Evolutionary conservation across 2,113 vertebrate species (phyloP).

Genomic region (Rhodinocichla rosea): DNA sequence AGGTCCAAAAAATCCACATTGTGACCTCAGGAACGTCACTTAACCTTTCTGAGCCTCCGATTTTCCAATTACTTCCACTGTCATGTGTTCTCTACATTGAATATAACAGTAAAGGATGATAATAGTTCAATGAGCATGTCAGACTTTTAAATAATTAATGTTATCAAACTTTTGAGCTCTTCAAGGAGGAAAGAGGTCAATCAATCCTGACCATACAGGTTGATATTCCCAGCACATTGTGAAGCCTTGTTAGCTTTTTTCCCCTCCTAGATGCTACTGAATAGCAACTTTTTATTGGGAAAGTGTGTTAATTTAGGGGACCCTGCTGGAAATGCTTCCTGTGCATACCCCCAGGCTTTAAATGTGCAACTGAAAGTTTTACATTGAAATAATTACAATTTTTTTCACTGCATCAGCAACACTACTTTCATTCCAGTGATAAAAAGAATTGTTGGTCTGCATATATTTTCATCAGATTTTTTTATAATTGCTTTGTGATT

Average conservation of each 20-base stretch:
- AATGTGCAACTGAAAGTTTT: neutral
- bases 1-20: neutral
- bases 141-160: neutral
- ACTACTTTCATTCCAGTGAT: neutral
- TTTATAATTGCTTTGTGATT: neutral
- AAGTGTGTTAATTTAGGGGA: neutral
- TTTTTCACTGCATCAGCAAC: neutral
- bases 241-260: neutral
- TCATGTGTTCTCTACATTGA: neutral
- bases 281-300: neutral
- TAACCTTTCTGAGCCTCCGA: neutral
- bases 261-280: neutral
- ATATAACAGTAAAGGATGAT: neutral
- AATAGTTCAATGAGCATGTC: neutral
- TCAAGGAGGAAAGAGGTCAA: neutral
- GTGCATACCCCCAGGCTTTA: rapidly evolving
- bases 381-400: neutral
- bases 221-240: neutral
- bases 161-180: neutral
- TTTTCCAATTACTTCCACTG: slow-evolving; percentile 3
- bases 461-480: neutral
- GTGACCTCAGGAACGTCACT: neutral
- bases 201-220: neutral
- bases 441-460: neutral
- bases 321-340: neutral